phyloP scores from a whole-genome alignment of 1,140 invertebrate species.

The Bombus impatiens region DNA sequence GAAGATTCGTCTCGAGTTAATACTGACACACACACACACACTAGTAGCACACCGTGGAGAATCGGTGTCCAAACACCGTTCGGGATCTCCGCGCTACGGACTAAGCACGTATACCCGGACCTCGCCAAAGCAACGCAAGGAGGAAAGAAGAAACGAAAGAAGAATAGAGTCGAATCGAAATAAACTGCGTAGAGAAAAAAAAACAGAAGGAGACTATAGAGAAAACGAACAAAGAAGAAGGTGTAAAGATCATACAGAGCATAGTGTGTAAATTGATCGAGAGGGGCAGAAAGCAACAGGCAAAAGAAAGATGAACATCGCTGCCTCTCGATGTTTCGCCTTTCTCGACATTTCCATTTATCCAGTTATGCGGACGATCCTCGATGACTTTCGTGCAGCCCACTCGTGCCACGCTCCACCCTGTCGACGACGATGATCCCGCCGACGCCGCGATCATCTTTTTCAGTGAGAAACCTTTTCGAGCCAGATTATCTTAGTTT shows the following conservation, averaged over 20 bases:
- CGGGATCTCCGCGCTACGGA: conserved; percentile 5
- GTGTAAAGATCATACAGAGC: neutral
- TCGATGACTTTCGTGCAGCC: conserved; percentile 28
- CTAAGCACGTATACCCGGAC: conserved; percentile 43
- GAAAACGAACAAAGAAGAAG: neutral
- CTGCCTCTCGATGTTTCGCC: conserved; percentile 40
- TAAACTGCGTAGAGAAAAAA: neutral
- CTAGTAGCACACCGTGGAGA: neutral
- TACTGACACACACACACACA: conserved; percentile 21
- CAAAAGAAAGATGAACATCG: neutral
- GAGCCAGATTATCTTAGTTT: neutral
- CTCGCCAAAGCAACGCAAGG: conserved; percentile 29
- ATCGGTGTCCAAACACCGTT: neutral
- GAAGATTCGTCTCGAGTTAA: conserved; percentile 20
- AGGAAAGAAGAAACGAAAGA: conserved; percentile 11
- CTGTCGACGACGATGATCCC: conserved; percentile 1
- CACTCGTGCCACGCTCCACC: neutral
- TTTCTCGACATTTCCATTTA: conserved; percentile 7
- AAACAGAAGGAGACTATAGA: neutral
- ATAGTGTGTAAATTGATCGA: neutral
- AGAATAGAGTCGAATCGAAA: neutral
- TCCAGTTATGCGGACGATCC: conserved; percentile 25
- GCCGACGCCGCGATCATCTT: neutral
- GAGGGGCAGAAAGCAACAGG: neutral
- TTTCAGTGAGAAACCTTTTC: neutral